phyloP scores from a whole-genome alignment of 64 coral and sea anemone genomes.

The Cladopsammia gracilis region DNA sequence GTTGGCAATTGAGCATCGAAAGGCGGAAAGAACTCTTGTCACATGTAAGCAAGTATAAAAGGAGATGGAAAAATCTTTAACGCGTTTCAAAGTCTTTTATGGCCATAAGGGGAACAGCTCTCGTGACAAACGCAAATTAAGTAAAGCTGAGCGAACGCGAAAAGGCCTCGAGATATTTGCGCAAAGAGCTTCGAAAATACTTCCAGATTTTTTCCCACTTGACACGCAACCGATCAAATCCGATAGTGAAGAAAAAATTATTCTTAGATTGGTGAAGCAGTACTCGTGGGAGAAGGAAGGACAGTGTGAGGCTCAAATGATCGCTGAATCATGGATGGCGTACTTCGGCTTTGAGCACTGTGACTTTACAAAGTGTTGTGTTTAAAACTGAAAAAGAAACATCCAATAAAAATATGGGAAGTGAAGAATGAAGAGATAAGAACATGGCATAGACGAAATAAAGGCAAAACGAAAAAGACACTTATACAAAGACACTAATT shows the following conservation, averaged over 20 bases:
- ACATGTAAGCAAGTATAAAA: too few species aligned
- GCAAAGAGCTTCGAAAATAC: slow-evolving; percentile 31
- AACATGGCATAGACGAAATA: too few species aligned
- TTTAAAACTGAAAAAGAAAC: too few species aligned
- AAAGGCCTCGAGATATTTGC: background rate
- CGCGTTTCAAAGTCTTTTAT: background rate
- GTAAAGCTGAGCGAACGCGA: background rate
- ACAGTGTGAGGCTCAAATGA: background rate
- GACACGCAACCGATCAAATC: background rate
- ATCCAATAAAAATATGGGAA: too few species aligned
- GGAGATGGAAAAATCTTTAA: slow-evolving; percentile 4
- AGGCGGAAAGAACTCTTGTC: too few species aligned
- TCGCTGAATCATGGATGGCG: slow-evolving; percentile 40
- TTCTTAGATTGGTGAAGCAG: background rate
- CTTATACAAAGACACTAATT: too few species aligned
- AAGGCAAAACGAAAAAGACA: too few species aligned
- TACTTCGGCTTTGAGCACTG: slow-evolving; percentile 10
- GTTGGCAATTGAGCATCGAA: too few species aligned
- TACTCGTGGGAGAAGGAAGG: slow-evolving; percentile 20
- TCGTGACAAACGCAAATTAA: slow-evolving; percentile 10
- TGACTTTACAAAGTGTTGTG: background rate
- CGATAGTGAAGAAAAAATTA: background rate
- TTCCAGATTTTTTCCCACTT: slow-evolving; percentile 40
- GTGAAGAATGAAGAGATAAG: too few species aligned
- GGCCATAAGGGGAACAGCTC: background rate